phyloP scores from a whole-genome alignment of 2,888 invertebrate genomes.

The Microdon myrmicae region DNA sequence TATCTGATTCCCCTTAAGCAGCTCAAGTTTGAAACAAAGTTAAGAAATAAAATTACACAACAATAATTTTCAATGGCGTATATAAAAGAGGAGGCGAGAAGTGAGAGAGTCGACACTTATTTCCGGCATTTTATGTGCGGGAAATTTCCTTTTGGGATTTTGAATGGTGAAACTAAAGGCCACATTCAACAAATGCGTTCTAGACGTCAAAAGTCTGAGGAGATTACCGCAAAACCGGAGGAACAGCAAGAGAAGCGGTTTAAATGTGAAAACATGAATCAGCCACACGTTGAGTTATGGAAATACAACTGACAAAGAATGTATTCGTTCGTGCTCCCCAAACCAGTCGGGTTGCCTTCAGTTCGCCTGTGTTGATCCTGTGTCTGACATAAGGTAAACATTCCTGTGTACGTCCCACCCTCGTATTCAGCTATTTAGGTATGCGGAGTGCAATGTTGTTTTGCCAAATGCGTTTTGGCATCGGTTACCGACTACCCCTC shows the following conservation, averaged over 20 bases:
- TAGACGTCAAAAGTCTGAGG: slow-evolving; percentile 1
- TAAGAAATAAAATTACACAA: too few species aligned
- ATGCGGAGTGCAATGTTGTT: neutral
- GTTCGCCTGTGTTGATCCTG: slow-evolving; percentile 4
- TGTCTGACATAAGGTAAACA: slow-evolving; percentile 7
- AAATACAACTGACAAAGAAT: slow-evolving; percentile 14
- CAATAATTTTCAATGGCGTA: too few species aligned
- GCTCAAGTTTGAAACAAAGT: too few species aligned
- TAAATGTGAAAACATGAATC: too few species aligned
- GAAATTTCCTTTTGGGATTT: too few species aligned
- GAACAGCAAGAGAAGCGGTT: too few species aligned
- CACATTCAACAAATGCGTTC: slow-evolving; percentile 12
- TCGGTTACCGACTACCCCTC: slow-evolving; percentile 1
- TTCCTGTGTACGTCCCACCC: neutral
- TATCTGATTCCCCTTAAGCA: too few species aligned
- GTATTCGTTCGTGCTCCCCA: slow-evolving; percentile 2
- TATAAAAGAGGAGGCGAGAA: too few species aligned
- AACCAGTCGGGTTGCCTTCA: slow-evolving; percentile 1
- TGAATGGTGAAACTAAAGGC: slow-evolving; percentile 17
- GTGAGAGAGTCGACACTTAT: too few species aligned
- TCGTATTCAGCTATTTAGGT: too few species aligned
- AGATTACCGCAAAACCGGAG: neutral
- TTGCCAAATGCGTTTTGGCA: slow-evolving; percentile 1
- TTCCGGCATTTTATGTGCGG: too few species aligned
- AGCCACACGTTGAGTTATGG: slow-evolving; percentile 10